Evolutionary conservation across 2,797 vertebrate genomes (phyloP).

Genomic region (Oceanodroma leucorhoa): DNA sequence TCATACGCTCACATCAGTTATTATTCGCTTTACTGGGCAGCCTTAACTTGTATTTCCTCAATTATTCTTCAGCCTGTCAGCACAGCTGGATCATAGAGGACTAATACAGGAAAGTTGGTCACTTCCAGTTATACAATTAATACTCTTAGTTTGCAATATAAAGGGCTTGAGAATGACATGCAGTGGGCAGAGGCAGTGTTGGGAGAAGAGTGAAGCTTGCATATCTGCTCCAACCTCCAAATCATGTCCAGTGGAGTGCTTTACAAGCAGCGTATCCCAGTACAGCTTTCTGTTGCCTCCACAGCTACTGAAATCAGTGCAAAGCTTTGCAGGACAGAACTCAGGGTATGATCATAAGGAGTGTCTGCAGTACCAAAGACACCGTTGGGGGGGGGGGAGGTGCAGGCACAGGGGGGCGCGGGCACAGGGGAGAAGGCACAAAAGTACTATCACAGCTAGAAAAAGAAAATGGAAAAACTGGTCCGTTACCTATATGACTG

Average conservation of each 20-base stretch:
- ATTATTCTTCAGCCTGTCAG: neutral
- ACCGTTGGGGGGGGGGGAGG: rapidly evolving
- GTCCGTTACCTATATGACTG: neutral
- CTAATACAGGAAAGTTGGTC: neutral
- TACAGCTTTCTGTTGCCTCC: neutral
- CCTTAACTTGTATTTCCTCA: neutral
- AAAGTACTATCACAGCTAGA: neutral
- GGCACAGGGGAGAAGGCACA: neutral
- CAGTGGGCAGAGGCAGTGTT: neutral
- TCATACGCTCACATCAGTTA: neutral
- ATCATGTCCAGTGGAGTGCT: neutral
- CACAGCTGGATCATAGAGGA: neutral
- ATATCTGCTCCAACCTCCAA: neutral
- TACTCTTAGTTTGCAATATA: neutral
- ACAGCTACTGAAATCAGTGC: neutral
- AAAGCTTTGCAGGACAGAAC: neutral
- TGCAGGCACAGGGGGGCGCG: no score
- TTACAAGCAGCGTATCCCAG: neutral
- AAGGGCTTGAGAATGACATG: neutral
- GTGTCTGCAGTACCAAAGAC: neutral
- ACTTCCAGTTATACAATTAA: neutral
- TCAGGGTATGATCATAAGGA: neutral
- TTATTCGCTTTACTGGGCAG: neutral
- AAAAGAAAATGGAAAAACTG: neutral
- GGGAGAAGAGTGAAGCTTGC: neutral